phyloP scores from a whole-genome alignment of 2,113 vertebrate species.

The Sceloporus tristichus region DNA sequence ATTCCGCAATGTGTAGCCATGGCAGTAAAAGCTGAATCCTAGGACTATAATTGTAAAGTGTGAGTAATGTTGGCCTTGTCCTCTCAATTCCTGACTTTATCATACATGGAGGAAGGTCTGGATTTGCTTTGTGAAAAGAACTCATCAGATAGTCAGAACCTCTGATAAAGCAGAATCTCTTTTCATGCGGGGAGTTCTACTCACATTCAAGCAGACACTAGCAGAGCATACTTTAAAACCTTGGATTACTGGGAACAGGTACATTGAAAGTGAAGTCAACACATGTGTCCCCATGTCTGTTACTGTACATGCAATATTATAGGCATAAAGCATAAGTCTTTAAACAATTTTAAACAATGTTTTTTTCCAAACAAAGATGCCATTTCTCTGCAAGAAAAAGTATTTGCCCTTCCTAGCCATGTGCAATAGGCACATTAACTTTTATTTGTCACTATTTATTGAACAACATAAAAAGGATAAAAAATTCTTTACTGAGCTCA shows the following conservation, averaged over 20 bases:
- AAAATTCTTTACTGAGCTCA: conserved; percentile 21
- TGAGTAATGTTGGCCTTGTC: too few relatives aligned
- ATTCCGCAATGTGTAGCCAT: too few relatives aligned
- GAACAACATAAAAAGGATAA: conserved; percentile 22
- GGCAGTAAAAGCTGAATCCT: too few relatives aligned
- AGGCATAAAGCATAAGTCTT: background rate
- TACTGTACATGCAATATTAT: background rate
- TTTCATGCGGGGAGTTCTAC: background rate
- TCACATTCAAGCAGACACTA: background rate
- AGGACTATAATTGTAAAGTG: too few relatives aligned
- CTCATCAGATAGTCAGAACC: background rate
- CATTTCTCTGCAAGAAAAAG: background rate
- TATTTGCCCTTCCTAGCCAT: background rate
- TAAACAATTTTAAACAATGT: background rate
- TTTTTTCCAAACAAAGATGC: conserved; percentile 17
- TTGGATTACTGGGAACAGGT: background rate
- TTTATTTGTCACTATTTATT: conserved; percentile 34
- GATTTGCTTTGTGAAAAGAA: background rate
- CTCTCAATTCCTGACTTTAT: background rate
- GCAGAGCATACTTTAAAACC: background rate
- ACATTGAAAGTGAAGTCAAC: background rate
- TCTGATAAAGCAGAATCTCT: background rate
- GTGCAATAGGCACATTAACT: conserved; percentile 10
- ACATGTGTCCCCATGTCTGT: background rate
- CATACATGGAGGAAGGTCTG: background rate